phyloP scores from a whole-genome alignment of 2,797 vertebrate genomes.

The Hydrolagus colliei region DNA sequence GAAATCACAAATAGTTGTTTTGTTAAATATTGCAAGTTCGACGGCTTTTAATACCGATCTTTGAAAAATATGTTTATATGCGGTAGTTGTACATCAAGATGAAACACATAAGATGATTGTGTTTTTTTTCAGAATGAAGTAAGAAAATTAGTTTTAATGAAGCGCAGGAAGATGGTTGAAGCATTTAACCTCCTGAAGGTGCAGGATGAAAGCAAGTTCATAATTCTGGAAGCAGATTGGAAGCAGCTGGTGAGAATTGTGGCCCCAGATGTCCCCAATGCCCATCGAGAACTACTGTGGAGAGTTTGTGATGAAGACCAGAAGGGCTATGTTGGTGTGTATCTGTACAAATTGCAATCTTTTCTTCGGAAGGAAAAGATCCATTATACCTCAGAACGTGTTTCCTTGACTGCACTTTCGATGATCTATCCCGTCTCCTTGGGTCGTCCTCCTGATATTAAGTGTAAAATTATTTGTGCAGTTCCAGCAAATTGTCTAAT shows the following conservation, averaged over 20 bases:
- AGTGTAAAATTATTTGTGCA: too few relatives aligned
- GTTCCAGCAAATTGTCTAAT: too few relatives aligned
- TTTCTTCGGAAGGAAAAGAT: background rate
- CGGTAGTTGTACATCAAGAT: too few relatives aligned
- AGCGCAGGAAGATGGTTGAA: conserved; percentile 74
- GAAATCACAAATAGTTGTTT: too few relatives aligned
- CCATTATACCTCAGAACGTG: background rate
- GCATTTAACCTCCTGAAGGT: conserved; percentile 79
- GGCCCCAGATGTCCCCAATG: conserved; percentile 64
- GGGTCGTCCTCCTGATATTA: too few relatives aligned
- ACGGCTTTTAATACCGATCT: too few relatives aligned
- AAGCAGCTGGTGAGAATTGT: conserved; percentile 66
- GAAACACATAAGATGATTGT: background rate
- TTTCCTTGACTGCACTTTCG: background rate
- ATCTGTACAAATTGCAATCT: background rate
- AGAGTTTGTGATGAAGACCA: conserved; percentile 65
- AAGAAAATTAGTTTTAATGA: conserved; percentile 76
- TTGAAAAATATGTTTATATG: too few relatives aligned
- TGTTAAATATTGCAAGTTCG: too few relatives aligned
- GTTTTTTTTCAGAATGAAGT: conserved; percentile 73
- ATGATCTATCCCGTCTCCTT: too few relatives aligned
- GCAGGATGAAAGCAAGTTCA: conserved; percentile 51
- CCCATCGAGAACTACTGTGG: conserved; percentile 76
- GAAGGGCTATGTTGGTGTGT: conserved; percentile 70
- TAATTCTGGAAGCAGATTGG: conserved; percentile 66